A percentile compares a stretch with the other conserved stretches of the same genome.
Evolutionary conservation across 2,888 invertebrate species (phyloP).

Genomic region (Pachydiplax longipennis): DNA sequence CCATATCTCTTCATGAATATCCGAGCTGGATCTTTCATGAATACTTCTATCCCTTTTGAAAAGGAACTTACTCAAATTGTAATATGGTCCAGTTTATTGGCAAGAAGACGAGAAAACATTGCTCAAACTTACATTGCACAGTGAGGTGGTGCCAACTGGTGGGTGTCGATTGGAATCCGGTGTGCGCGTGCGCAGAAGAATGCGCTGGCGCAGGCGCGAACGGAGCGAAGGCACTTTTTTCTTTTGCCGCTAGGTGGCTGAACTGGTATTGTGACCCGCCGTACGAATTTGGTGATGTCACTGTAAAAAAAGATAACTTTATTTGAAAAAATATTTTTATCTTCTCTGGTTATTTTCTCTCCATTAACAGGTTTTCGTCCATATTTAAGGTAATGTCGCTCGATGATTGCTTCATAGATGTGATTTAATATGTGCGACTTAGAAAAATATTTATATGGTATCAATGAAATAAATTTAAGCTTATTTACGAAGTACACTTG

Average conservation of each 20-base stretch:
- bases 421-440: no score
- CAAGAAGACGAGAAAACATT: not conserved
- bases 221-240: constrained; percentile 67
- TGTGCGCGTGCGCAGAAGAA: constrained; percentile 33
- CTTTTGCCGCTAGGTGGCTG: constrained; percentile 46
- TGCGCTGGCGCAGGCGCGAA: constrained; percentile 60
- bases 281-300: constrained; percentile 43
- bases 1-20: no score
- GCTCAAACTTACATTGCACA: not conserved
- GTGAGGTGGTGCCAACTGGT: constrained; percentile 38
- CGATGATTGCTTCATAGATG: no score
- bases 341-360: not conserved
- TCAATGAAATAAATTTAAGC: no score
- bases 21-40: no score
- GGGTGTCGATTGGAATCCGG: constrained; percentile 46
- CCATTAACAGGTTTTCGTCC: not conserved
- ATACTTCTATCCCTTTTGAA: no score
- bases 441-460: no score
- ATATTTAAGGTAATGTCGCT: not conserved
- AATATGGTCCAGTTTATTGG: no score
- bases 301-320: not conserved
- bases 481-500: no score
- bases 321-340: no score
- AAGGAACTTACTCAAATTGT: no score
- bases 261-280: constrained; percentile 46